Conservation (phyloP, 2,888 invertebrate genomes). For the Ernsta delagoae region DNA sequence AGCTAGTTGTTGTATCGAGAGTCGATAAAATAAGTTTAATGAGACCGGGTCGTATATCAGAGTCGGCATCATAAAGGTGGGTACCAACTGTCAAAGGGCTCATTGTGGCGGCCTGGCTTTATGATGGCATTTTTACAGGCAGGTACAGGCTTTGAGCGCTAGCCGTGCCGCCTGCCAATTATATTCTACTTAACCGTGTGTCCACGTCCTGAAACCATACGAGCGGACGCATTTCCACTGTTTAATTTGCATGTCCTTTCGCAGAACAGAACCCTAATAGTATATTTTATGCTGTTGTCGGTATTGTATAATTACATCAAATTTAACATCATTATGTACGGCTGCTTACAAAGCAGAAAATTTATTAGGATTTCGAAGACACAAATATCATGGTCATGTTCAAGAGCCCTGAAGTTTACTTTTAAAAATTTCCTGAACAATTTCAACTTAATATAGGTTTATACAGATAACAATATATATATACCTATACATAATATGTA, state of each 20-base stretch:
- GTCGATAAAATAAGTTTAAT: slow-evolving; percentile 82
- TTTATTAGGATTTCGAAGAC: neutral
- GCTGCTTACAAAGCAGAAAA: neutral
- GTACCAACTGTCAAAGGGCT: slow-evolving; percentile 82
- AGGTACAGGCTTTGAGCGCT: slow-evolving; percentile 79
- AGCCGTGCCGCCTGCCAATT: slow-evolving; percentile 79
- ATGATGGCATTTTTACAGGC: slow-evolving; percentile 83
- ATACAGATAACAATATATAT: too few relatives aligned
- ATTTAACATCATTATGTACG: neutral
- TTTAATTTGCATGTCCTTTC: slow-evolving; percentile 26
- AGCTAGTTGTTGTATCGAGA: slow-evolving; percentile 71
- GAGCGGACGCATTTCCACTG: slow-evolving; percentile 21
- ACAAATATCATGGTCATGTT: slow-evolving; percentile 6
- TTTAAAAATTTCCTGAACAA: too few relatives aligned
- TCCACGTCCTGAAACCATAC: slow-evolving; percentile 45
- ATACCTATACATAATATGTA: too few relatives aligned
- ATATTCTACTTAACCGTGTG: slow-evolving; percentile 79
- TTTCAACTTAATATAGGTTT: too few relatives aligned
- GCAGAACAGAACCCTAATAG: too few relatives aligned
- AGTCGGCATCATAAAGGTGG: slow-evolving; percentile 82
- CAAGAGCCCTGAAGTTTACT: too few relatives aligned
- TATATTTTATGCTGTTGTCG: slow-evolving; percentile 5
- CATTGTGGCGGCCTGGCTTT: slow-evolving; percentile 79
- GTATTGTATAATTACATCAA: slow-evolving; percentile 10
- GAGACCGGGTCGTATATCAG: slow-evolving; percentile 75